Evolutionary conservation across 2,888 invertebrate genomes (phyloP).

Genomic region (Noctua janthe): DNA sequence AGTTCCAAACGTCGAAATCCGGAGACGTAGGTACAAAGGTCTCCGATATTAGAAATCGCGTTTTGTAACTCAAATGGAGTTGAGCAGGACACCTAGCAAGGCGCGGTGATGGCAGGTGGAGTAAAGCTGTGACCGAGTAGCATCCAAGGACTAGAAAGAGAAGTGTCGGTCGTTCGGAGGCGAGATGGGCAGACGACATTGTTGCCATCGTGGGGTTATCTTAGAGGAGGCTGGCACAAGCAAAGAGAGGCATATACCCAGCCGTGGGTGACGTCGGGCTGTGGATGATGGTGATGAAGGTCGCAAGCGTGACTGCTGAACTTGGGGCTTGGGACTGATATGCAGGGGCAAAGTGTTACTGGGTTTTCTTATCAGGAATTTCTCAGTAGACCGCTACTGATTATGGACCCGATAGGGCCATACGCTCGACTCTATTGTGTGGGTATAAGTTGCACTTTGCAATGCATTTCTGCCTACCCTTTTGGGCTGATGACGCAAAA

Average conservation of each 20-base stretch:
- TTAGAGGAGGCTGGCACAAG: not conserved
- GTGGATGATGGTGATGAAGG: not conserved
- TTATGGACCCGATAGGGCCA: not conserved
- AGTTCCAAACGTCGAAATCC: not conserved
- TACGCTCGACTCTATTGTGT: not conserved
- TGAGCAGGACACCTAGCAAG: not conserved
- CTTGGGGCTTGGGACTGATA: not conserved
- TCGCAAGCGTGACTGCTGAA: not conserved
- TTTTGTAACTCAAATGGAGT: not conserved
- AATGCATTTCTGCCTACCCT: not conserved
- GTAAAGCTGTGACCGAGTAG: not conserved
- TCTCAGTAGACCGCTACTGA: not conserved
- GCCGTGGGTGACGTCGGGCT: not conserved
- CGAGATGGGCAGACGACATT: not conserved
- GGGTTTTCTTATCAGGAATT: not conserved
- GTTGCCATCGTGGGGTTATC: not conserved
- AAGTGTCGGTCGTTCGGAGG: not conserved
- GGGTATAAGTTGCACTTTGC: not conserved
- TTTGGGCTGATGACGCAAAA: not conserved
- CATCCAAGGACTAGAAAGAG: not conserved
- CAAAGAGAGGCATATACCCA: not conserved
- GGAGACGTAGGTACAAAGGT: not conserved
- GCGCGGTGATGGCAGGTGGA: not conserved
- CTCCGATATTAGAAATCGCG: not conserved
- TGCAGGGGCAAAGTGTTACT: not conserved